These are phyloP conservation scores for Gallinago solitaria DNA, from an alignment of 2,797 vertebrate species.

Conservation along the genomic window DNA sequence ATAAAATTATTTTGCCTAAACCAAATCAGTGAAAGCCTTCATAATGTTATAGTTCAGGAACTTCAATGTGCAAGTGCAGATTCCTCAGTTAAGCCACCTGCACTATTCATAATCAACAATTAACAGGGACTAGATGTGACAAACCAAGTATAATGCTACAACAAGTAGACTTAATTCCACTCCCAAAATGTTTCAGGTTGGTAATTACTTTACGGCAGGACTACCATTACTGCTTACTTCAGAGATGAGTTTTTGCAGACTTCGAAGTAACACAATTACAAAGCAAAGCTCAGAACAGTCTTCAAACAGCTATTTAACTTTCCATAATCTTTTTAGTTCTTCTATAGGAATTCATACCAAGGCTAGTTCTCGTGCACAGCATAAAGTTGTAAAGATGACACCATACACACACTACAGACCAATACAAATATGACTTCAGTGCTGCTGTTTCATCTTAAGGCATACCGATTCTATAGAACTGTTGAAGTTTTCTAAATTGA, in stretches of 20 bases:
- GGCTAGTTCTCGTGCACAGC: not conserved
- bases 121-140: too few species aligned
- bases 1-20: not conserved
- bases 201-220: not conserved
- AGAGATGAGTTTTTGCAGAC: not conserved
- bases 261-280: rapidly evolving
- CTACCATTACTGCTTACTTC: not conserved
- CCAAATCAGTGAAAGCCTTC: not conserved
- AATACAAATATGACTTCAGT: rapidly evolving
- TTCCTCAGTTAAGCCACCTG: not conserved
- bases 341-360: rapidly evolving
- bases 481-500: rapidly evolving
- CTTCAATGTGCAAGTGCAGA: too few species aligned
- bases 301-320: not conserved
- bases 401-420: rapidly evolving
- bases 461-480: rapidly evolving
- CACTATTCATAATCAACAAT: not conserved
- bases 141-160: not conserved
- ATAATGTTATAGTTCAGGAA: not conserved
- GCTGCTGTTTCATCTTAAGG: not conserved
- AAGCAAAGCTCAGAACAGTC: not conserved
- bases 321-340: not conserved
- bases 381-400: rapidly evolving
- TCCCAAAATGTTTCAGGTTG: too few species aligned
- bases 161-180: not conserved